These are phyloP conservation scores for Nannospalax galili DNA, from an alignment of 2,113 vertebrate genomes.

Conservation along the genomic window DNA sequence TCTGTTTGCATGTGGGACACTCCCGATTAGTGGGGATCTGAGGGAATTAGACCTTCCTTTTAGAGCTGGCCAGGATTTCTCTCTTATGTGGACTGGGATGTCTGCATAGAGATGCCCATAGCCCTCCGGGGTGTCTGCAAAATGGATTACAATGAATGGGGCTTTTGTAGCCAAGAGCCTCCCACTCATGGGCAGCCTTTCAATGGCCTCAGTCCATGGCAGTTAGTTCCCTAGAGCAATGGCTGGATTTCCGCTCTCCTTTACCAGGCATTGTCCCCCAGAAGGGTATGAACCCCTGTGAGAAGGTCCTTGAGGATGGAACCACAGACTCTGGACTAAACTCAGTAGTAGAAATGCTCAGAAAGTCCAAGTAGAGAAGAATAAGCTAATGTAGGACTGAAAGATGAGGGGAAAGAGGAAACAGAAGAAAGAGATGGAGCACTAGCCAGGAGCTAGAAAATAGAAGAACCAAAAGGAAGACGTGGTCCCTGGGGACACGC, in stretches of 20 bases:
- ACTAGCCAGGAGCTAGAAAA: background rate
- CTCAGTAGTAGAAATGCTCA: background rate
- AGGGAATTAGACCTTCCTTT: slow-evolving; percentile 49
- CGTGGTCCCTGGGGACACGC: background rate
- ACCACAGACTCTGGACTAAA: background rate
- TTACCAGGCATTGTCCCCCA: background rate
- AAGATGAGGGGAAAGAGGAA: background rate
- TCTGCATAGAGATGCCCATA: slow-evolving; percentile 54
- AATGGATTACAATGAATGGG: slow-evolving; percentile 57
- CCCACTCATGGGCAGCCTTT: slow-evolving; percentile 52
- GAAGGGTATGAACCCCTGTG: background rate
- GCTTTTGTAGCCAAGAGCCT: slow-evolving; percentile 55
- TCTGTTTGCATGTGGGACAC: slow-evolving; percentile 30
- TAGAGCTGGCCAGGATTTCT: slow-evolving; percentile 17
- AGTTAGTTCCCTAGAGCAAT: slow-evolving; percentile 29
- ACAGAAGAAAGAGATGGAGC: background rate
- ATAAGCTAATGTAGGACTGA: background rate
- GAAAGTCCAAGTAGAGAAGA: background rate
- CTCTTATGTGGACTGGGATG: slow-evolving; percentile 30
- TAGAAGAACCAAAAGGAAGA: background rate
- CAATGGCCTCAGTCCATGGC: slow-evolving; percentile 47
- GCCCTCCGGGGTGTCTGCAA: slow-evolving; percentile 64
- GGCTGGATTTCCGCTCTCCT: slow-evolving; percentile 34
- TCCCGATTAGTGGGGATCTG: slow-evolving; percentile 30
- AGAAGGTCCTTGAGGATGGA: background rate